Evolutionary conservation across 2,113 vertebrate species (phyloP).

Genomic region (Isurus oxyrinchus): DNA sequence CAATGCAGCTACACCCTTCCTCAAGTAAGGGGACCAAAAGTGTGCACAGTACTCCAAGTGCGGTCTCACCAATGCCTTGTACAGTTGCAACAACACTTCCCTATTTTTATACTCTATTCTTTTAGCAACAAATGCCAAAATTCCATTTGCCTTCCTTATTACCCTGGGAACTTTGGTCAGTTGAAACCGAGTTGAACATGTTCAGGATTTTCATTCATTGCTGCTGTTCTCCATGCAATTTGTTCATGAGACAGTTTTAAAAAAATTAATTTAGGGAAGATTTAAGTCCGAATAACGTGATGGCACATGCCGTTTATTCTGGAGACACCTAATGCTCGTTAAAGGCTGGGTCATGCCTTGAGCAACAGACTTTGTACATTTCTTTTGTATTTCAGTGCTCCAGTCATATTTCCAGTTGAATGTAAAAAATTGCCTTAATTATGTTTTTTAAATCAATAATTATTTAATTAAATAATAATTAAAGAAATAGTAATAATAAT

Average conservation of each 20-base stretch:
- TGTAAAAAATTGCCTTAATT: neutral
- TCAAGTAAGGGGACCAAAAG: too few species aligned
- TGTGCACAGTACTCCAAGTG: too few species aligned
- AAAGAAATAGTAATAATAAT: neutral
- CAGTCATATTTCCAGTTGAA: neutral
- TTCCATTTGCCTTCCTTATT: too few species aligned
- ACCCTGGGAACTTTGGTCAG: neutral
- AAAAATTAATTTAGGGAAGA: neutral
- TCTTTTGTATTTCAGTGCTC: neutral
- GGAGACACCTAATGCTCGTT: neutral
- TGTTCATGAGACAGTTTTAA: neutral
- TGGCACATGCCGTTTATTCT: neutral
- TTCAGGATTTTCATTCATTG: neutral
- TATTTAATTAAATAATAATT: too few species aligned
- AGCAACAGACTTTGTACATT: neutral
- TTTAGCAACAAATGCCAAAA: too few species aligned
- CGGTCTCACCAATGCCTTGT: too few species aligned
- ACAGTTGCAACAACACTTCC: too few species aligned
- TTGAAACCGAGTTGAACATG: neutral
- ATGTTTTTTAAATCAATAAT: neutral
- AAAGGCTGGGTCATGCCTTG: neutral
- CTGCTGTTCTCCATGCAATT: neutral
- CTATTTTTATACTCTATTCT: too few species aligned
- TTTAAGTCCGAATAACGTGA: neutral
- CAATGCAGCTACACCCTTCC: too few species aligned